Base-by-base conservation (phyloP, 92 coral and sea anemone species). In the Plumapathes pennacea region DNA sequence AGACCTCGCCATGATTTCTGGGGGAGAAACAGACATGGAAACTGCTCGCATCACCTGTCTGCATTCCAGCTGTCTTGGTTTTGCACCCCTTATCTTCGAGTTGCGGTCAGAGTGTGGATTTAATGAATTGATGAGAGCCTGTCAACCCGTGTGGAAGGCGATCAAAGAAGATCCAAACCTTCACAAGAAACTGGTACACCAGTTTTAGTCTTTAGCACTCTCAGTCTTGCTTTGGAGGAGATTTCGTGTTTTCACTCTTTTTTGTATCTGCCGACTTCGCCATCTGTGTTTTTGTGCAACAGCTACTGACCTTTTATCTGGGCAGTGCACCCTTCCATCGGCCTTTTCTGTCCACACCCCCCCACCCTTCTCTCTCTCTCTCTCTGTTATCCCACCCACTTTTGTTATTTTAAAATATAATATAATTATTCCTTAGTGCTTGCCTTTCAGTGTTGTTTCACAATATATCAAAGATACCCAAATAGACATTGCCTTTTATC, bases 1-100 rank as follows among this genome's bases (percentile, higher is more conserved):
- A 34, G 97, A 89, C 60, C 76, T 89, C 45, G 97, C 97, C 8
- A 85, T 84, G 52, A 74, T 84, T 39, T 84, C 97, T 25, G 97
- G 88, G 46, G 97, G 85, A 23, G 97, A 89, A 62, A 67, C 81
- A 13, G 91, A 71, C 60, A 39, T 76, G 75, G 92, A 84, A 52
- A 71, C 69, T 22, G 80, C 72, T 28, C 79, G 80, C 18, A 84
- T 89, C 40, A 62, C 88, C 14, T 60, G 81, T 38, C 52, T 89
- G 41, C 97, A 89, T 23, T 67, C 91, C 5, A 80, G 88, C 25
- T 76, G 92, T 27, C 62, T 82, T 4, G 92, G 89, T 3, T 89
- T 88, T 45, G 79, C 82, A n/a, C 85, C 96, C 1, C 72, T 88
- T 25, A 88, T 88, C 29, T 88, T 78, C 48, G 91, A 81, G 29